These are phyloP conservation scores for Peromyscus aztecus DNA, from an alignment of 2,797 vertebrate genomes.

Conservation along the genomic window DNA sequence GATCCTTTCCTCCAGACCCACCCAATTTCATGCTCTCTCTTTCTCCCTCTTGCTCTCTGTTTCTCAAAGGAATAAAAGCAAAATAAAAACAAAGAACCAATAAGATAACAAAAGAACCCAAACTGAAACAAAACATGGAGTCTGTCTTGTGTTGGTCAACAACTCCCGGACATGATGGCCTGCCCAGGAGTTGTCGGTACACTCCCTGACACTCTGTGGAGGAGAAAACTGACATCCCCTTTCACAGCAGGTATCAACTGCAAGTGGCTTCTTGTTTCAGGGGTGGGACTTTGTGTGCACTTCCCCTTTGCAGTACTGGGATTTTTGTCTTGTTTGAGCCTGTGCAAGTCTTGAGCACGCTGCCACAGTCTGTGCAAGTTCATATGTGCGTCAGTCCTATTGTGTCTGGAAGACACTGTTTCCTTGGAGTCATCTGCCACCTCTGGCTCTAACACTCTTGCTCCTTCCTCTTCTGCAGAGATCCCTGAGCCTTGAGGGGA, in stretches of 20 bases:
- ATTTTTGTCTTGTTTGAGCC: not conserved
- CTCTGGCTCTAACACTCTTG: not conserved
- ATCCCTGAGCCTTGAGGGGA: not conserved
- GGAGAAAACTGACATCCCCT: not conserved
- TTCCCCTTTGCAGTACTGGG: not conserved
- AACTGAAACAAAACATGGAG: not conserved
- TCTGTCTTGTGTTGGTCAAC: not conserved
- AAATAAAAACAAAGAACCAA: not conserved
- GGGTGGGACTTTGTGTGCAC: not conserved
- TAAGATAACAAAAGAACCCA: not conserved
- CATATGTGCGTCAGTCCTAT: not conserved
- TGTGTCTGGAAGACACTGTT: not conserved
- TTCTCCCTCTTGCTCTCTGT: not conserved
- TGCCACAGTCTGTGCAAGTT: not conserved
- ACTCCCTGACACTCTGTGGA: not conserved
- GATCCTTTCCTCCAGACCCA: not conserved
- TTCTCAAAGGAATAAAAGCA: not conserved
- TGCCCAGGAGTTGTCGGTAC: not conserved
- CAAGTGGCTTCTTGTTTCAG: not conserved
- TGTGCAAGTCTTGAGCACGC: not conserved
- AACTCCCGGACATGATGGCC: no score
- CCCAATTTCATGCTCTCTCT: not conserved
- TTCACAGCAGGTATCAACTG: not conserved
- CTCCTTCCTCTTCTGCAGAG: not conserved
- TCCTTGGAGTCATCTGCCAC: not conserved